Base-by-base conservation (phyloP, 2,888 invertebrate genomes). In the Ceraclea dissimilis region DNA sequence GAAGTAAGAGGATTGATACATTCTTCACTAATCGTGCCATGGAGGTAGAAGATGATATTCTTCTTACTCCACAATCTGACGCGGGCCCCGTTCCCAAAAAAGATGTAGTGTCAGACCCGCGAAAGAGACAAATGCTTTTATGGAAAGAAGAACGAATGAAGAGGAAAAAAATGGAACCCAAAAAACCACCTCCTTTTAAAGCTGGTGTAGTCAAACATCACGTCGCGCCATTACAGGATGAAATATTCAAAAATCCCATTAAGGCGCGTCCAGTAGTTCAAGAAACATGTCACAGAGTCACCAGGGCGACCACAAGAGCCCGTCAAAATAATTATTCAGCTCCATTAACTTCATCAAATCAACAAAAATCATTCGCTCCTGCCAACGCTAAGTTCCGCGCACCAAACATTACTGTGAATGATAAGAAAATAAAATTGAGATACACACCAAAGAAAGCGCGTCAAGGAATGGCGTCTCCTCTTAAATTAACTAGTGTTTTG, bases 331-430 rank as follows among this genome's bases (percentile, higher is more conserved):
- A 17, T 8, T 19, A 46, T n/a, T 13, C 49, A 52, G 13, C 19
- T 18, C 13, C 49, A 6, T n/a, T 44, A 5, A 18, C 48, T 11
- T 19, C 51, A 19, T 31, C 31, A 20, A 2, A 16, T 20, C 31
- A 44, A 47, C 21, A 51, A n/a, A 50, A 67, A 33, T 77, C 77
- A 0, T 79, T 82, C 69, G 82, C 81, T 10, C 81, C 83, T 0
- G 66, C 66, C 54, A 74, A 79, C 70, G 75, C 81, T 16, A 62
- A 67, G 11, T 83, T 83, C 64, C 73, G 70, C 63, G 71, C 79
- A 2, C 82, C 82, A 1, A 57, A 66, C 8, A 69, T 70, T 8
- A 66, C 63, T 67, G 21, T 58, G 62, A 33, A 64, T 59, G 31
- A 66, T 65, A 57, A 60, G 50, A n/a, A 67, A 62, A 33, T 60